Evolutionary conservation across 2,888 invertebrate species (phyloP), one percentile per base, ranked within the genome.

Genomic region (Protodeltote pygarga): DNA sequence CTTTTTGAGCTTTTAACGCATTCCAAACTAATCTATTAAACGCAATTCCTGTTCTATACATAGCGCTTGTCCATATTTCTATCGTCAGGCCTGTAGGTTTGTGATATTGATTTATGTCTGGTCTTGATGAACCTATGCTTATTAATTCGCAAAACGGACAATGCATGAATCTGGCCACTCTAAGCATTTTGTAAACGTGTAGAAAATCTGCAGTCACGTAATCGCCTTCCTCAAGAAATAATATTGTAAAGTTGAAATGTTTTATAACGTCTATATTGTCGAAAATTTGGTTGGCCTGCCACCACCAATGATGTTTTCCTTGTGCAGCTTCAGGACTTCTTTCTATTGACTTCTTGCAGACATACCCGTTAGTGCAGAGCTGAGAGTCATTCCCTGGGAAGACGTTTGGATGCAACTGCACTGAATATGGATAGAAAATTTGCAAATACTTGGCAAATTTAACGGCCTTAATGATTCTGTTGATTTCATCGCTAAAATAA

Each of bases 281-380:
- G 41, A 85, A 85, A 0, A 85, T 65, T 10, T 71, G 69, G 27
- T 73, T 78, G 2, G 62, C 48, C 42, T 72, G 77, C 85, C 81
- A 85, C 85, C 81, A 85, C 83, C 79, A 82, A 32, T 76, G 77
- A 11, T 76, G 75, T 38, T 84, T 85, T 3, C 44, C 32, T 35
- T 85, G 84, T 3, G 70, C 70, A 3, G 71, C 50, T 0, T 24
- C 31, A 1, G 64, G 51, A 11, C 71, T 47, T 37, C 80, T 71
- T 20, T 44, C 17, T 2, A 47, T 42, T 2, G 62, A 44, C 9
- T 60, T 49, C n/a, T 38, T 41, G 46, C 81, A 83, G 13, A 67
- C 25, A 35, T 69, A 76, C 6, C 68, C 70, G 3, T 66, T 61
- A 2, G 38, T 41, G 47, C 81, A 82, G 15, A 67, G 69, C 17